Percentiles rank a stretch among this genome's conserved stretches.
Conservation (phyloP, 2,888 invertebrate genomes). For the Stenurella melanura region DNA sequence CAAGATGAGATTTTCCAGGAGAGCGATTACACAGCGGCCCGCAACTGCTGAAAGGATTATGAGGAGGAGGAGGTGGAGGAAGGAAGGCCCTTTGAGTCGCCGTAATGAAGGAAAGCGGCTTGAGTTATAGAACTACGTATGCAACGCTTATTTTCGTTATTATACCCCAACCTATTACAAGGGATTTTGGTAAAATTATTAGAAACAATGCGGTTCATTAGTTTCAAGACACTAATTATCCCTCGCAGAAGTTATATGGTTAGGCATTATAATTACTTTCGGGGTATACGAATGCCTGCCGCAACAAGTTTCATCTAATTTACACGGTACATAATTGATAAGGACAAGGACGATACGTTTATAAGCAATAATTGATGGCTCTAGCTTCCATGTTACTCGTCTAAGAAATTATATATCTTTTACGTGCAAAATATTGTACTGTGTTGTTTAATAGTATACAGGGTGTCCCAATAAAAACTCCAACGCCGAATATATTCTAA, state of each 20-base stretch:
- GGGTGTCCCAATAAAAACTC: too few species aligned
- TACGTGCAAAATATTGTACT: too few species aligned
- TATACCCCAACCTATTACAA: constrained; percentile 27
- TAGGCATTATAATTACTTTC: constrained; percentile 21
- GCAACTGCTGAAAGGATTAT: constrained; percentile 31
- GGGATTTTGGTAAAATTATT: constrained; percentile 34
- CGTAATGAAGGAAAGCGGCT: constrained; percentile 38
- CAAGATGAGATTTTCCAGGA: constrained; percentile 41
- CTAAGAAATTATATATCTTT: not conserved
- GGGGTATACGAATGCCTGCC: not conserved
- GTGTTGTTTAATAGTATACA: too few species aligned
- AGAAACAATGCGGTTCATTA: constrained; percentile 40
- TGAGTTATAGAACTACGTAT: constrained; percentile 37
- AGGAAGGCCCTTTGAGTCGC: constrained; percentile 20
- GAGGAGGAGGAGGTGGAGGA: not conserved
- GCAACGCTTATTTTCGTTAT: constrained; percentile 37
- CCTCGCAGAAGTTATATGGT: constrained; percentile 15
- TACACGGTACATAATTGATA: not conserved
- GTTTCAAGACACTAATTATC: constrained; percentile 33
- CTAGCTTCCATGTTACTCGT: not conserved
- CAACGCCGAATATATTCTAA: too few species aligned
- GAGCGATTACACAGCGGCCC: constrained; percentile 35
- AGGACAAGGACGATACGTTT: constrained; percentile 2
- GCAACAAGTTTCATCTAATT: constrained; percentile 33
- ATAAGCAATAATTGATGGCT: not conserved